Evolutionary conservation across 2,797 vertebrate species (phyloP).

Genomic region (Lemur catta): DNA sequence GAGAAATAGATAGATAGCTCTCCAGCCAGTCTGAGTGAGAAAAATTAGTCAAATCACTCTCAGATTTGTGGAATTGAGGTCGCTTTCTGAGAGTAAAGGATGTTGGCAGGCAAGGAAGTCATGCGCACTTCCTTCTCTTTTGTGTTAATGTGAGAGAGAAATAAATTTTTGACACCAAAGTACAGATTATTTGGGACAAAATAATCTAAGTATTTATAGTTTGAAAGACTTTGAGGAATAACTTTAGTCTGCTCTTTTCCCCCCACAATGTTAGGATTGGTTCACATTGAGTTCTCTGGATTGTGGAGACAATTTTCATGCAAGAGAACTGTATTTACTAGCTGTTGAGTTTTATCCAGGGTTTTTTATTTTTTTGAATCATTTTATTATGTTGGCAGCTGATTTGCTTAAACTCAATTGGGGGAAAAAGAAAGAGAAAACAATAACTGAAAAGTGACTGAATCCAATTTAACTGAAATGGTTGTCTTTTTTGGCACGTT

Average conservation of each 20-base stretch:
- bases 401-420: slow-evolving; percentile 11
- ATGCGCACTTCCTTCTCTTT: background rate
- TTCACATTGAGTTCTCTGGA: background rate
- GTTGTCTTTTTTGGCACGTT: background rate
- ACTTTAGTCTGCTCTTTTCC: slow-evolving; percentile 29
- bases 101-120: background rate
- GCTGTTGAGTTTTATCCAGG: background rate
- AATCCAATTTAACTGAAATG: slow-evolving; percentile 52
- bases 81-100: too few species aligned
- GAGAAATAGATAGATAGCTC: background rate
- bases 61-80: background rate
- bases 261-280: background rate
- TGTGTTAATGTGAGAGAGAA: background rate
- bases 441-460: background rate
- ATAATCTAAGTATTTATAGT: background rate
- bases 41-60: background rate
- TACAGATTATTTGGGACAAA: background rate
- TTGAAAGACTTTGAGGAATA: background rate
- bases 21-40: background rate
- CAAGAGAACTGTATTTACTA: slow-evolving; percentile 12
- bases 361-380: slow-evolving; percentile 1
- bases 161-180: background rate
- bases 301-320: slow-evolving; percentile 52
- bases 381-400: slow-evolving; percentile 39
- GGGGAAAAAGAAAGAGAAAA: background rate